These are phyloP conservation scores for Crotophaga sulcirostris DNA, from an alignment of 2,113 vertebrate genomes.

Conservation along the genomic window DNA sequence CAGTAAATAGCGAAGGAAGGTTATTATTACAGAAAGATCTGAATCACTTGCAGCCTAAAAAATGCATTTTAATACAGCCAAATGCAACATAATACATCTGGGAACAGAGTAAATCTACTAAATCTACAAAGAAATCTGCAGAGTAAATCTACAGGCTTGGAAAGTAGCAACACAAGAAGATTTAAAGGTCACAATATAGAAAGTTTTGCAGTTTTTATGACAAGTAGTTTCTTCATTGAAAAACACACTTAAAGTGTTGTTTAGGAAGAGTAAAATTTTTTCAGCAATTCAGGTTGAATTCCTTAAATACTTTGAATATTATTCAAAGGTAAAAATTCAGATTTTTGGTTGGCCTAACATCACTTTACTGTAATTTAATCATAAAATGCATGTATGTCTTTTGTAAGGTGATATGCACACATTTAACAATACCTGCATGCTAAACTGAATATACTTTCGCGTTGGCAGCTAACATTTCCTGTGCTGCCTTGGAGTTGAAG, in stretches of 20 bases:
- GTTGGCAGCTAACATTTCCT: not conserved
- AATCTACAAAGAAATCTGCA: constrained; percentile 33
- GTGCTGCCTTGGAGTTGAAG: not conserved
- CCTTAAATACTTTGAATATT: not conserved
- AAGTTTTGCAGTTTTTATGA: constrained; percentile 15
- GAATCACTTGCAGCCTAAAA: constrained; percentile 9
- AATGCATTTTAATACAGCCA: constrained; percentile 35
- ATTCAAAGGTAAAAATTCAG: not conserved
- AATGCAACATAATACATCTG: constrained; percentile 11
- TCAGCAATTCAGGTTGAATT: not conserved
- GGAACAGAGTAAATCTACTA: not conserved
- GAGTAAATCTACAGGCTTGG: constrained; percentile 16
- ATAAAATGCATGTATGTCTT: not conserved
- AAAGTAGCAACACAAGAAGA: constrained; percentile 27
- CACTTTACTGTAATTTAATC: not conserved
- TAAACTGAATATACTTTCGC: not conserved
- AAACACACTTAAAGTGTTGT: not conserved
- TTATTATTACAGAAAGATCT: not conserved
- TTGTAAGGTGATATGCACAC: not conserved
- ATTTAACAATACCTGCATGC: not conserved
- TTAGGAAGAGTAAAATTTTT: not conserved
- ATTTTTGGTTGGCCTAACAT: not conserved
- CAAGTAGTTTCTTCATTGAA: not conserved
- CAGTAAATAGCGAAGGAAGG: not conserved
- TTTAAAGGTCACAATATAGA: not conserved